A percentile compares a stretch with the other conserved stretches of the same genome.
Conservation (phyloP, 64 coral and sea anemone species). For the Stichodactyla helianthus region DNA sequence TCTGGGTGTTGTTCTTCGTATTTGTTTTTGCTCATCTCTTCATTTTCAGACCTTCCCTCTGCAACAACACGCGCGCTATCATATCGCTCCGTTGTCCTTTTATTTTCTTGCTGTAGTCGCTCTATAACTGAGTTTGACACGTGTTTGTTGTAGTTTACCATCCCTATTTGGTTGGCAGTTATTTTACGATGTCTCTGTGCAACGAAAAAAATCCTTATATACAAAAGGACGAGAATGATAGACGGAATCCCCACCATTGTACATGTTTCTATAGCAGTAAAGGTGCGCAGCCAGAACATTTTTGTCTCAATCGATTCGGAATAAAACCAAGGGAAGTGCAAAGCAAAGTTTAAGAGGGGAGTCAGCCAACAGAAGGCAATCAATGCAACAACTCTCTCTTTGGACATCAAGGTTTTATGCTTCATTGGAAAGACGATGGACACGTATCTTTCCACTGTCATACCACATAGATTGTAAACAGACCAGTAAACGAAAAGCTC, state of each 20-base stretch:
- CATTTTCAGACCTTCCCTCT: neutral
- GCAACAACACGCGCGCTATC: neutral
- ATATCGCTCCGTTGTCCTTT: neutral
- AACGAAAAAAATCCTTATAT: conserved; percentile 30
- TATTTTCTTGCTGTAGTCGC: neutral
- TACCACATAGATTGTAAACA: conserved; percentile 30
- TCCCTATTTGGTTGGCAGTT: neutral
- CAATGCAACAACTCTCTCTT: neutral
- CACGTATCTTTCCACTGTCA: conserved; percentile 25
- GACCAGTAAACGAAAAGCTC: conserved; percentile 43
- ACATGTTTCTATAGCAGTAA: conserved; percentile 23
- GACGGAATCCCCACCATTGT: conserved; percentile 34
- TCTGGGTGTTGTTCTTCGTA: neutral
- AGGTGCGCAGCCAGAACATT: neutral
- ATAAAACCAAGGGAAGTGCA: conserved; percentile 24
- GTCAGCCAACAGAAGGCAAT: conserved; percentile 24
- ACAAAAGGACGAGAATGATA: conserved; percentile 23
- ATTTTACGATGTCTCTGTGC: neutral
- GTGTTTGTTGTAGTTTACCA: conserved; percentile 9
- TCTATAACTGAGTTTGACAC: neutral
- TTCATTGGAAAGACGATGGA: conserved; percentile 25
- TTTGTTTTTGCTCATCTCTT: neutral
- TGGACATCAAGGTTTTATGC: conserved; percentile 26
- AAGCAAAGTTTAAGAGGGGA: neutral
- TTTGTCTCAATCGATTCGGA: neutral